phyloP scores from a whole-genome alignment of 2,797 vertebrate genomes.

The Simalia tracyae region DNA sequence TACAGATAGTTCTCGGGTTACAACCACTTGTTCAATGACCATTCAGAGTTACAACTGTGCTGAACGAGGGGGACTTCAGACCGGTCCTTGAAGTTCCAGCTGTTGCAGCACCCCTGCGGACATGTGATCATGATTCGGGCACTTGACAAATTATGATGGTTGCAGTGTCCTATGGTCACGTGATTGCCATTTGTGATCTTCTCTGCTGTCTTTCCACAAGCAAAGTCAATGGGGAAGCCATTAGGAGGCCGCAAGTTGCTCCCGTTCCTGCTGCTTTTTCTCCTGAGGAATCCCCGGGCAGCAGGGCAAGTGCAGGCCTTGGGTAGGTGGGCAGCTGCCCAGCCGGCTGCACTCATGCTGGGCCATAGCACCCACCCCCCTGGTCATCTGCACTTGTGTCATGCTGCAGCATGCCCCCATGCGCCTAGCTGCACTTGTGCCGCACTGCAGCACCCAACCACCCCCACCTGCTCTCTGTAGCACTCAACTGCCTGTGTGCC shows the following conservation, averaged over 20 bases:
- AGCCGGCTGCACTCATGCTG: not conserved
- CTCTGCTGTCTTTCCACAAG: not conserved
- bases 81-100: not conserved
- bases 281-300: not conserved
- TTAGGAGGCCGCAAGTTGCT: not conserved
- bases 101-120: not conserved
- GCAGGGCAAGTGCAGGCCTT: too few species aligned
- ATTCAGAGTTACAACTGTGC: not conserved
- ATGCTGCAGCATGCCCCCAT: not conserved
- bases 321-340: not conserved
- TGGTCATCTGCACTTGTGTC: not conserved
- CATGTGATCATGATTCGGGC: not conserved
- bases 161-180: not conserved
- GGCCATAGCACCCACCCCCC: too few species aligned
- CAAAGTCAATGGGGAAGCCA: not conserved
- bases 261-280: not conserved
- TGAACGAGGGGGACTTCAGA: not conserved
- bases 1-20: not conserved
- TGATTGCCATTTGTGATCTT: not conserved
- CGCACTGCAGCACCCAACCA: not conserved
- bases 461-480: not conserved
- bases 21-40: not conserved
- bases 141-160: not conserved
- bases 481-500: not conserved
- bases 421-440: not conserved